A percentile compares a stretch with the other conserved stretches of the same genome.
Evolutionary conservation across 2,113 vertebrate species (phyloP).

Genomic region (Paramormyrops kingsleyae): DNA sequence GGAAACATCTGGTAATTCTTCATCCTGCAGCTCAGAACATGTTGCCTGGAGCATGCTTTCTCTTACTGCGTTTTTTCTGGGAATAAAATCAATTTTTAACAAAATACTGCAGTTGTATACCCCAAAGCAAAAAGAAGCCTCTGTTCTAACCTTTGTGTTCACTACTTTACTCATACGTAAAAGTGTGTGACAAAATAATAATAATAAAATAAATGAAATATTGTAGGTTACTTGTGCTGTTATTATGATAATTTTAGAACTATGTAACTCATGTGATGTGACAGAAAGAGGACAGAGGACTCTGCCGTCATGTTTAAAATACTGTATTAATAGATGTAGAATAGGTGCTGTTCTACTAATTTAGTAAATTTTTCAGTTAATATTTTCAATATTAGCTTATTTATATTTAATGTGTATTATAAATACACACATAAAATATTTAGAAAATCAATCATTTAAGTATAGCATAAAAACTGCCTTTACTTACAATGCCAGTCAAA

Average conservation of each 20-base stretch:
- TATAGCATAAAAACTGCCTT: not conserved
- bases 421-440: not conserved
- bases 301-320: not conserved
- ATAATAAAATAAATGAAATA: not conserved
- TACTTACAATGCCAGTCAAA: not conserved
- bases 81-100: conserved; percentile 18
- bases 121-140: not conserved
- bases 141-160: conserved; percentile 22
- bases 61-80: conserved; percentile 14
- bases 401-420: not conserved
- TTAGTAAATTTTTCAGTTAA: not conserved
- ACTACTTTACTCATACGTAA: conserved; percentile 18
- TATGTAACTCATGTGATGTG: not conserved
- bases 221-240: not conserved
- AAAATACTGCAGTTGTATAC: conserved; percentile 15
- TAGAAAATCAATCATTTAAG: not conserved
- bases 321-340: not conserved
- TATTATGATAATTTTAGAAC: not conserved
- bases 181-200: not conserved
- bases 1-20: conserved; percentile 33
- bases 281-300: not conserved
- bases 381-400: not conserved
- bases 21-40: conserved; percentile 38
- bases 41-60: conserved; percentile 36
- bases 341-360: not conserved